Evolutionary conservation across 2,113 vertebrate genomes (phyloP), one percentile per base, ranked within the genome.

Genomic region (Pluvianellus socialis): DNA sequence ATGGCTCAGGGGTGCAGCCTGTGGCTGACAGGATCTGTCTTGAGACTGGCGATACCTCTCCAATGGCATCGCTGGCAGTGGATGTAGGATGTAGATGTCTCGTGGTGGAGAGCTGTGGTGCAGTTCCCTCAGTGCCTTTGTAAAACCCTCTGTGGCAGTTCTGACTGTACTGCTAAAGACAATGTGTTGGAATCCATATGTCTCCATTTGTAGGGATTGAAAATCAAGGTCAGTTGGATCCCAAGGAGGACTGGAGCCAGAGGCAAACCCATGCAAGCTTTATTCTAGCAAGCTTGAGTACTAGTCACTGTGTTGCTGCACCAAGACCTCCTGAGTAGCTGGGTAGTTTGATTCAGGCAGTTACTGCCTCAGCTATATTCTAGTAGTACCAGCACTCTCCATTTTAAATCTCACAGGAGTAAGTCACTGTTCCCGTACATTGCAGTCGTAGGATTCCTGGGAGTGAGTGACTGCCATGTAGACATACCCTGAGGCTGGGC

Each of bases 401-500:
- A 10, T 59, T 71, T 94, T 58, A 52, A 81, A 63, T 85, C 63
- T 94, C 49, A 2, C 40, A 44, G 40, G 86, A 79, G 35, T 26
- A 45, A 0, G 4, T n/a, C 23, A 2, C 75, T 87, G 44, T 89
- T 92, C 42, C 93, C 81, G 61, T 66, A 9, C 62, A 11, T 32
- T 79, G 92, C 77, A 91, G 90, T 47, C 55, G 22, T 63, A 71
- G 85, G 82, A 83, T 72, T 86, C 66, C 90, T 94, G 94, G 90
- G 90, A 95, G 70, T 52, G 92, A 91, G 58, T 94, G 92, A 52
- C 89, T 95, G 92, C 81, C 3, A 2, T 88, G 89, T 66, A 95
- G 94, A 94, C 81, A 16, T 90, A 94, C 58, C 84, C 92, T 49
- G 81, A 65, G 91, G 95, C 94, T 96, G 91, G 62, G 80, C 90